Conservation (phyloP, 2,888 invertebrate genomes). For the Megalurothrips usitatus region DNA sequence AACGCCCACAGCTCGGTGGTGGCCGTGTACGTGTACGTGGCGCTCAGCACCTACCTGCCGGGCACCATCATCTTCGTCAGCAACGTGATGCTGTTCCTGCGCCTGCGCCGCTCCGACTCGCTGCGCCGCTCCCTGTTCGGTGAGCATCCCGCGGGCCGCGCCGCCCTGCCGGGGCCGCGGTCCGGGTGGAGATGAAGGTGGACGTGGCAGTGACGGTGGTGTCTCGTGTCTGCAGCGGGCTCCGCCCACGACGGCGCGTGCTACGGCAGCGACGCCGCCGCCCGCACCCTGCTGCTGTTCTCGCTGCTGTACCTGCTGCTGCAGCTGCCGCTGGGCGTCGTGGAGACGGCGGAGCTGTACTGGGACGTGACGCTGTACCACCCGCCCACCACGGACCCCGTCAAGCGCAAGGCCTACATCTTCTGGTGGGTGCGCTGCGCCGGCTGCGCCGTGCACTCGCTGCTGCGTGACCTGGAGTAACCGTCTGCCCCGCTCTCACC, state of each 20-base stretch:
- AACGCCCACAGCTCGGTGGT: constrained; percentile 43
- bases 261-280: constrained; percentile 41
- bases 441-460: not conserved
- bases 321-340: constrained; percentile 45
- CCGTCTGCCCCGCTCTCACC: not conserved
- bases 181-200: not conserved
- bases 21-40: constrained; percentile 44
- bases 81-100: constrained; percentile 43
- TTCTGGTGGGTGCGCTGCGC: constrained; percentile 41
- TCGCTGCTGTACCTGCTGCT: constrained; percentile 46
- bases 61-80: constrained; percentile 45
- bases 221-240: constrained; percentile 10
- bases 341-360: constrained; percentile 45
- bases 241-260: constrained; percentile 39
- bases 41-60: constrained; percentile 46
- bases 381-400: constrained; percentile 37
- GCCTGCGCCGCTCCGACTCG: constrained; percentile 41
- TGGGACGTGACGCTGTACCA: constrained; percentile 43
- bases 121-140: constrained; percentile 41
- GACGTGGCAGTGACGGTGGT: not conserved
- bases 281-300: constrained; percentile 44
- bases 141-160: constrained; percentile 37
- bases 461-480: not conserved
- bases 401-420: constrained; percentile 41
- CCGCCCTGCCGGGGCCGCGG: not conserved